Conservation (phyloP, 2,113 vertebrate species). For the Fukomys damarensis region DNA sequence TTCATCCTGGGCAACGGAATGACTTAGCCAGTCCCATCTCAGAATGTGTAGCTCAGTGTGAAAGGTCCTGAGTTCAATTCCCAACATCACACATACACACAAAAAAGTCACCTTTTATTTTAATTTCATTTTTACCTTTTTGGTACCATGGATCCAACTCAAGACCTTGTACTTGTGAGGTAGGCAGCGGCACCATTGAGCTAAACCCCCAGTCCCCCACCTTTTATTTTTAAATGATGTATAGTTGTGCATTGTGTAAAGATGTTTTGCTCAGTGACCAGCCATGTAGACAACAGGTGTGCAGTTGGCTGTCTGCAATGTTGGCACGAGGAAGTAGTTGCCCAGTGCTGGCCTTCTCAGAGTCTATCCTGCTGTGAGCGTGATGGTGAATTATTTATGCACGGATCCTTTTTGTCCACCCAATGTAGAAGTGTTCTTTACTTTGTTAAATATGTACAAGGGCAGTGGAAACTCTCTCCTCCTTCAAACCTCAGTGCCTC, state of each 20-base stretch:
- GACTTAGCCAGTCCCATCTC: not conserved
- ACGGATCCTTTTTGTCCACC: no score
- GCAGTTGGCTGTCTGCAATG: not conserved
- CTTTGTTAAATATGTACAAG: accelerated
- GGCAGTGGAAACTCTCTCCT: accelerated
- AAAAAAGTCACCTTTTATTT: not conserved
- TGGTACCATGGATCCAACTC: no score
- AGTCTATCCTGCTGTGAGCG: not conserved
- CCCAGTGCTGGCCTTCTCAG: not conserved
- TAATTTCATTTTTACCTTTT: no score
- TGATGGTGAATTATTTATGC: no score
- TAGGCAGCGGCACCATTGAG: no score
- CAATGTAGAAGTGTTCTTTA: accelerated
- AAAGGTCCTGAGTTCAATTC: not conserved
- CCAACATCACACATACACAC: not conserved
- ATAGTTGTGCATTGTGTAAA: not conserved
- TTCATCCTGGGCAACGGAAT: not conserved
- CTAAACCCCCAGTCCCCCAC: no score
- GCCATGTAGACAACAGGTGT: not conserved
- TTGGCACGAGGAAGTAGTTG: accelerated
- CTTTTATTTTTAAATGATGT: not conserved
- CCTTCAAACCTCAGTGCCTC: accelerated
- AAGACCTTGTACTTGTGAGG: no score
- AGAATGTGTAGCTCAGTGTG: not conserved
- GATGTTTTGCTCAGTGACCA: no score